Conservation (phyloP, 2,113 vertebrate species). For the Microtus pennsylvanicus region DNA sequence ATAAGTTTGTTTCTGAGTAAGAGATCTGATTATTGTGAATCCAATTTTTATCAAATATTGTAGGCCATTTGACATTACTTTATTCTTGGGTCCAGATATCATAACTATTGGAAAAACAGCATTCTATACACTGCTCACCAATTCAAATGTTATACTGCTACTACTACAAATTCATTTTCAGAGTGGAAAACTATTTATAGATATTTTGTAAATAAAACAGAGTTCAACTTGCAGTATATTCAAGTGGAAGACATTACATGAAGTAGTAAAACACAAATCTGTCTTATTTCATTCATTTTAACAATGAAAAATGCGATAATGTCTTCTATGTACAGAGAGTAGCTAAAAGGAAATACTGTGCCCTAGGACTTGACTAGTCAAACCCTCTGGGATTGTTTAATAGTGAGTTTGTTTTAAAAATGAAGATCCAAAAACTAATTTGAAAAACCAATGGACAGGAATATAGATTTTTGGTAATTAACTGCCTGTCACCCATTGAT, state of each 20-base stretch:
- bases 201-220: constrained; percentile 1
- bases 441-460: constrained; percentile 46
- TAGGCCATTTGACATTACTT: not conserved
- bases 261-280: constrained; percentile 6
- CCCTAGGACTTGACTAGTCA: not conserved
- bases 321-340: not conserved
- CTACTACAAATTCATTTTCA: constrained; percentile 26
- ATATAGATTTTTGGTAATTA: constrained; percentile 58
- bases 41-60: not conserved
- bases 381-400: constrained; percentile 36
- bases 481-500: not conserved
- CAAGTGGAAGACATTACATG: not conserved
- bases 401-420: not conserved
- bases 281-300: constrained; percentile 27
- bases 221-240: constrained; percentile 10
- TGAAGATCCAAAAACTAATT: constrained; percentile 50
- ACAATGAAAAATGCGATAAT: not conserved
- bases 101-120: not conserved
- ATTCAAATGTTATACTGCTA: not conserved
- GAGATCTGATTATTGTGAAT: not conserved
- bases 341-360: not conserved
- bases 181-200: not conserved
- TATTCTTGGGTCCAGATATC: not conserved
- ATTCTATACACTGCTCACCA: not conserved
- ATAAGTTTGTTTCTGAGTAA: not conserved